phyloP scores from a whole-genome alignment of 1,140 invertebrate genomes.

The Drosophila mauritiana region DNA sequence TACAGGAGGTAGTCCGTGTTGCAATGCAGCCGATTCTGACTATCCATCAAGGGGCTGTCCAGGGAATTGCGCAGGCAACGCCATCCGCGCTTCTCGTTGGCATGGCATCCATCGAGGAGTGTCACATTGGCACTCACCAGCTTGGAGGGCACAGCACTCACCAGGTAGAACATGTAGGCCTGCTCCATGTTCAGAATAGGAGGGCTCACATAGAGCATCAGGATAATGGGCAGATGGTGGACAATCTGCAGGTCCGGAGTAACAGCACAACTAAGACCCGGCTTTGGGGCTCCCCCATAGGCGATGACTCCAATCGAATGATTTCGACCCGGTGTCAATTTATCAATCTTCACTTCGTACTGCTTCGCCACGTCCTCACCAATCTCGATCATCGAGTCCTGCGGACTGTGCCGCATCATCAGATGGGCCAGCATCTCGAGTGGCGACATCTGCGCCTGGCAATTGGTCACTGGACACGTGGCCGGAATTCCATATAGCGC shows the following conservation, averaged over 20 bases:
- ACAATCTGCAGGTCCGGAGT: slow-evolving; percentile 3
- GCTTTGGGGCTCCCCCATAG: neutral
- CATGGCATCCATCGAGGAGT: neutral
- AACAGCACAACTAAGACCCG: neutral
- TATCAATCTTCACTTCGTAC: slow-evolving; percentile 3
- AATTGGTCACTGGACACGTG: neutral
- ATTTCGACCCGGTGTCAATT: slow-evolving; percentile 1
- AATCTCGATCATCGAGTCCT: slow-evolving; percentile 9
- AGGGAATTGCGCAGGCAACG: neutral
- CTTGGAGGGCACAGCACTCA: slow-evolving; percentile 3
- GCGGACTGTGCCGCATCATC: slow-evolving; percentile 1
- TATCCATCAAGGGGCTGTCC: neutral
- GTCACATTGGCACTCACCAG: neutral
- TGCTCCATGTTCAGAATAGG: neutral
- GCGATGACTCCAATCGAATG: slow-evolving; percentile 1
- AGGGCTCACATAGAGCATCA: slow-evolving; percentile 4
- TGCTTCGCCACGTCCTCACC: neutral
- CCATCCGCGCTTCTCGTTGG: neutral
- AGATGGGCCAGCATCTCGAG: slow-evolving; percentile 10
- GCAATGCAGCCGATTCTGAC: neutral
- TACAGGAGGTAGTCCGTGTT: slow-evolving; percentile 49
- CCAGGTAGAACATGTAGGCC: slow-evolving; percentile 3
- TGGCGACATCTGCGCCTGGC: slow-evolving; percentile 1
- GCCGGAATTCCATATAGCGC: slow-evolving; percentile 1
- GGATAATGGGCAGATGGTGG: slow-evolving; percentile 4